phyloP scores from a whole-genome alignment of 2,888 invertebrate species.

The Trissolcus japonicus region DNA sequence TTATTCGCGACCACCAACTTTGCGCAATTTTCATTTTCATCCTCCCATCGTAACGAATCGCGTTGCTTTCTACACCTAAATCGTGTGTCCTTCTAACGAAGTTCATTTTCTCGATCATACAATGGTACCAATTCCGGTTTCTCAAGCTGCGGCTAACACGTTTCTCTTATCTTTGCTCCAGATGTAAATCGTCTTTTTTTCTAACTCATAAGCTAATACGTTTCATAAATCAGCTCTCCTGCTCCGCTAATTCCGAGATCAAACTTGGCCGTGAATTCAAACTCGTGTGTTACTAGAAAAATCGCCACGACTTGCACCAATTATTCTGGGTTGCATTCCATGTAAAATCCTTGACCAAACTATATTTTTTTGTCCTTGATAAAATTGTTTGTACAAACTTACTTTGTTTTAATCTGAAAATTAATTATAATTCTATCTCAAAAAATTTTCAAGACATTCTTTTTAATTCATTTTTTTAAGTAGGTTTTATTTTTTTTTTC shows the following conservation, averaged over 20 bases:
- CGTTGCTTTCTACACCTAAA: too few relatives aligned
- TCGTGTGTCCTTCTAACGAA: too few relatives aligned
- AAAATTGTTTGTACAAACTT: background rate
- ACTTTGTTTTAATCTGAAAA: background rate
- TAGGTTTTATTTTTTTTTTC: constrained; percentile 8
- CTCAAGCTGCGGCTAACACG: too few relatives aligned
- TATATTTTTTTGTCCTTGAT: background rate
- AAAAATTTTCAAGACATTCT: too few relatives aligned
- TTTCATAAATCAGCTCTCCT: background rate
- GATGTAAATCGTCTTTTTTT: background rate
- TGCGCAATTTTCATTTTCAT: too few relatives aligned
- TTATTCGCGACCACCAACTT: too few relatives aligned
- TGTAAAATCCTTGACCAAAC: too few relatives aligned
- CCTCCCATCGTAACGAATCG: too few relatives aligned
- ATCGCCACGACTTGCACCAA: background rate
- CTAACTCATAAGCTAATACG: background rate
- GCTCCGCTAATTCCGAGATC: background rate
- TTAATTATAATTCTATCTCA: background rate
- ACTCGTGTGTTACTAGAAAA: background rate
- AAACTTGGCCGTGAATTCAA: constrained; percentile 1
- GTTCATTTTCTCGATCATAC: too few relatives aligned
- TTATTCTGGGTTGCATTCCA: background rate
- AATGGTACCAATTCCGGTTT: too few relatives aligned
- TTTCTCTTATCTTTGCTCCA: too few relatives aligned
- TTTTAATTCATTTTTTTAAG: background rate